These are phyloP conservation scores for Drosophila imparisetae DNA, from an alignment of 2,888 invertebrate species.

Conservation along the genomic window DNA sequence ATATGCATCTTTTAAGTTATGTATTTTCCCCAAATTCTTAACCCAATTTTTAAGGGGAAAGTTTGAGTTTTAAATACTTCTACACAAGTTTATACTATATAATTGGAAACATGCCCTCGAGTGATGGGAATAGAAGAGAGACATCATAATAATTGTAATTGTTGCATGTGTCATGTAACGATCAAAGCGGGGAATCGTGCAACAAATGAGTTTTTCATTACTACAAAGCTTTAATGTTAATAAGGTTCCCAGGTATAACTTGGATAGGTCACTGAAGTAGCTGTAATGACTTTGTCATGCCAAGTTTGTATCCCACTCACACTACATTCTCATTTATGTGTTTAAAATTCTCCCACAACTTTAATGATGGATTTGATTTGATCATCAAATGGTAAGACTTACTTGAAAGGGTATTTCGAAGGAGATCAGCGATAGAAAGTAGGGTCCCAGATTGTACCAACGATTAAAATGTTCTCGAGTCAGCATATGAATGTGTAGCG, in stretches of 20 bases:
- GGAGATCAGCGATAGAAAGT: conserved; percentile 93
- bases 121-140: not conserved
- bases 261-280: not conserved
- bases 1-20: not conserved
- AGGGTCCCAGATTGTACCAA: conserved; percentile 96
- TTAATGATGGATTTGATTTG: not conserved
- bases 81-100: too few relatives aligned
- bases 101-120: not conserved
- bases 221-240: not conserved
- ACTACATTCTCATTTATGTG: not conserved
- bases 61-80: not conserved
- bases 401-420: conserved; percentile 96
- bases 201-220: not conserved
- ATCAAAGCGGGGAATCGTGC: not conserved
- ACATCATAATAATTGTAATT: not conserved
- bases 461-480: conserved; percentile 95
- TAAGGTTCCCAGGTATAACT: not conserved
- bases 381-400: conserved; percentile 1
- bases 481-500: conserved; percentile 94
- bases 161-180: not conserved
- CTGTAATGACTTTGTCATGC: not conserved
- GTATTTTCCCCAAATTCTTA: not conserved
- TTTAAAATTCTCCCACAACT: not conserved
- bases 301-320: not conserved
- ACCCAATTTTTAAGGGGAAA: not conserved